Base-by-base conservation (phyloP, 2,113 vertebrate species). In the Rhinolophus sinicus region DNA sequence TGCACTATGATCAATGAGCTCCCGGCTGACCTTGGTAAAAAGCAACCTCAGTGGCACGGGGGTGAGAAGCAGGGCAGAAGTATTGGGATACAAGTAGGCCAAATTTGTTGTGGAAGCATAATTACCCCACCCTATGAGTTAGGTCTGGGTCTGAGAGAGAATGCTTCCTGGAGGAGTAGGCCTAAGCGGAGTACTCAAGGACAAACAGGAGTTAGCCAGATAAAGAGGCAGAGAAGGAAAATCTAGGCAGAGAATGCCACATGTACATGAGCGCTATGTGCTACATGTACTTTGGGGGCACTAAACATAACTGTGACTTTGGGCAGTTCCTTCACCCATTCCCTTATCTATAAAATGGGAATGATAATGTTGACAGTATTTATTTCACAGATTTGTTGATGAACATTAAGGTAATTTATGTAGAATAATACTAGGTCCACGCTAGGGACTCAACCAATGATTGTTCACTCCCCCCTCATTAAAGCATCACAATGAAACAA, bases 401-500 rank as follows among this genome's bases (percentile, higher is more conserved):
- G 93, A 81, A 90, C 60, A 65, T 30, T 47, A 40, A 75, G 52
- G 69, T 86, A 70, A 86, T 81, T 60, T 77, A 69, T 64, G 40
- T 54, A 69, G 83, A 91, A 65, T 56, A 83, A 16, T 7, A 44
- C 40, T 35, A 72, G 6, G 24, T 54, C 81, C 8, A 88, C 8
- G 18, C 28, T 86, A 83, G 54, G 60, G 35, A 67, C n/a, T 81
- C 70, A 62, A n/a, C 65, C 33, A 77, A 16, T 77, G 84, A 93
- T 75, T 9, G 10, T 90, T 83, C 70, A 88, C 26, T 38, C 9
- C 5, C 8, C 72, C 70, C 50, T 44, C 47, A 35, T 73, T 88
- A 77, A 97, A 93, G 22, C 64, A 97, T 75, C 75, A 96, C 92
- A 84, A 78, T 54, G 60, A 78, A 92, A 96, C 93, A 52, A 38